Evolutionary conservation across 1,140 invertebrate genomes (phyloP), one percentile per base, ranked within the genome.

Genomic region (Ctenoplectra terminalis): DNA sequence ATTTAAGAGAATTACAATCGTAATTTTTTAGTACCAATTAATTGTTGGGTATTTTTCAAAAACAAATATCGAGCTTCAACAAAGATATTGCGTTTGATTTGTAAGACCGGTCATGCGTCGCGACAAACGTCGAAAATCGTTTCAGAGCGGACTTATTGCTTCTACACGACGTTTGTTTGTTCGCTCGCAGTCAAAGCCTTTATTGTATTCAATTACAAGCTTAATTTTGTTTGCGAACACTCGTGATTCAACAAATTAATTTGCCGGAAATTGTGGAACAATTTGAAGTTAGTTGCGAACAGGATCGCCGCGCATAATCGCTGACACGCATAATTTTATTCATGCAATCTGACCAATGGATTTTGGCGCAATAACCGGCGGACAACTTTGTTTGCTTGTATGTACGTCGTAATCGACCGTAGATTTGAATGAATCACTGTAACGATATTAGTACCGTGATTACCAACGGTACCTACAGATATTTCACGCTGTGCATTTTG

Each of bases 341-440:
- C 54, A 9, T 50, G 54, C 52, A 50, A 71, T 58, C 15, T 29
- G 43, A 48, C 66, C 43, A 7, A 60, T 71, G 40, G 8, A 54
- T 58, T 71, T 71, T 26, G 7, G 1, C 17, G 54, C 8, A 31
- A 29, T 31, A 26, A 15, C 26, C 40, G 31, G 15, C 13, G 26
- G 20, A 26, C 48, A 56, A n/a, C 48, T 50, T 60, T 58, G 83
- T 82, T 77, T 78, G 72, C 67, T 86, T 77, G 63, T 50, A 52
- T 69, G 60, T 31, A 31, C 40, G 37, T 20, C 26, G 31, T 5
- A 34, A 26, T 31, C 29, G n/a, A 29, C 37, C 56, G 20, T 71
- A 23, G 31, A 40, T 69, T 29, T 23, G n/a, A 50, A 50, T 52
- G 34, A 72, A 72, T 79, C 58, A 58, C 11, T 31, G 50, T 34